A percentile compares a stretch with the other conserved stretches of the same genome.
Conservation (phyloP, 2,888 invertebrate genomes). For the Nineta flava region DNA sequence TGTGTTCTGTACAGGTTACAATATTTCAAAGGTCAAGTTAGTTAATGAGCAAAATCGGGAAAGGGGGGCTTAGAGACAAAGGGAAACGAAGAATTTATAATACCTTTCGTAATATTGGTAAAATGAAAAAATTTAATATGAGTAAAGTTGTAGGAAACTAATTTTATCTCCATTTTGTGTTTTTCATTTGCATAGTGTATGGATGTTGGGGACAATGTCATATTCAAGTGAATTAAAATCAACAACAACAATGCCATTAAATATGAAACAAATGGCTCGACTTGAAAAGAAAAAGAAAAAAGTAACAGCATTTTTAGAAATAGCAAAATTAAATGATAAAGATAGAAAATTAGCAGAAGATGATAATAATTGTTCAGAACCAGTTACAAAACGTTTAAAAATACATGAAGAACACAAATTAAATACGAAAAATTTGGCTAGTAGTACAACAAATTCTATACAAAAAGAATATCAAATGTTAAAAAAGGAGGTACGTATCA, state of each 20-base stretch:
- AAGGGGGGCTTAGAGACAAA: too few species aligned
- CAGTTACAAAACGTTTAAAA: conserved; percentile 13
- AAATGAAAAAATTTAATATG: too few species aligned
- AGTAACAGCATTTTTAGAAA: conserved; percentile 40
- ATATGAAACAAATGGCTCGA: conserved; percentile 34
- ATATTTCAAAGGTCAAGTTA: too few species aligned
- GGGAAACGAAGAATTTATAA: too few species aligned
- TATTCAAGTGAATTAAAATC: neutral
- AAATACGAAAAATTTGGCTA: conserved; percentile 28
- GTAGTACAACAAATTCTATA: too few species aligned
- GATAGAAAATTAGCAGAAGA: conserved; percentile 25
- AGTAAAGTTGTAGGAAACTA: too few species aligned
- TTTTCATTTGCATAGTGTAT: neutral
- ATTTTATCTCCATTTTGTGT: too few species aligned
- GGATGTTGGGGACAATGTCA: neutral
- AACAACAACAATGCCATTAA: conserved; percentile 14
- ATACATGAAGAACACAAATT: conserved; percentile 10
- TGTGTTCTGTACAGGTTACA: too few species aligned
- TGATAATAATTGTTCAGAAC: conserved; percentile 8
- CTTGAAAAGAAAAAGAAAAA: conserved; percentile 46
- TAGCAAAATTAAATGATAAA: conserved; percentile 42
- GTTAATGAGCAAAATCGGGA: too few species aligned
- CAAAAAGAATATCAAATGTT: too few species aligned
- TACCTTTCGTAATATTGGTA: too few species aligned
- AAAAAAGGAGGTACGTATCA: too few species aligned